phyloP scores from a whole-genome alignment of 2,113 vertebrate species.

The Sebastes schlegelii region DNA sequence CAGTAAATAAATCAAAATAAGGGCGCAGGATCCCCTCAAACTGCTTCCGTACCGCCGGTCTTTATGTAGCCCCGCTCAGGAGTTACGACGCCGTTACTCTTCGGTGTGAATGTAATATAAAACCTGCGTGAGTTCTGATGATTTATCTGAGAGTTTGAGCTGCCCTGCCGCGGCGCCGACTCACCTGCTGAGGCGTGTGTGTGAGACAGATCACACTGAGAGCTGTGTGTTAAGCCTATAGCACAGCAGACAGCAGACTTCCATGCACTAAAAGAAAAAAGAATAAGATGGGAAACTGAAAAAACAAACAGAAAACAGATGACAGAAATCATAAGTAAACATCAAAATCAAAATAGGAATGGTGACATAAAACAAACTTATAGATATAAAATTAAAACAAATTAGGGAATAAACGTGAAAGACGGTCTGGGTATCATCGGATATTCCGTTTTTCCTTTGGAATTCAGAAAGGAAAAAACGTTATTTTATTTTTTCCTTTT shows the following conservation, averaged over 20 bases:
- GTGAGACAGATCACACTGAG: conserved; percentile 41
- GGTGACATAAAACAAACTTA: conserved; percentile 9
- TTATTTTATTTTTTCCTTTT: too few species aligned
- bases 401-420: not conserved
- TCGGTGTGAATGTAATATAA: not conserved
- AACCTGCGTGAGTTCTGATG: not conserved
- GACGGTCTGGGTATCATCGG: too few species aligned
- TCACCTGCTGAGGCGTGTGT: conserved; percentile 52
- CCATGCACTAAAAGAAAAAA: conserved; percentile 90
- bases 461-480: too few species aligned
- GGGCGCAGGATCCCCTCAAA: too few species aligned
- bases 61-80: not conserved
- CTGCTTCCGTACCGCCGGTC: not conserved
- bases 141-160: conserved; percentile 7
- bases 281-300: conserved; percentile 79
- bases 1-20: not conserved
- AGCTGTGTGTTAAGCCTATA: conserved; percentile 76
- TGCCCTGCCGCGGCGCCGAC: conserved; percentile 19
- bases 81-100: not conserved
- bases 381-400: not conserved
- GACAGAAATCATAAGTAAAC: conserved; percentile 50
- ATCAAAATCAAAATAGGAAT: conserved; percentile 22
- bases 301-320: conserved; percentile 53
- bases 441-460: too few species aligned
- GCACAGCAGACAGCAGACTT: conserved; percentile 84